Evolutionary conservation across 2,888 invertebrate genomes (phyloP).

Genomic region (Lithophane socia): DNA sequence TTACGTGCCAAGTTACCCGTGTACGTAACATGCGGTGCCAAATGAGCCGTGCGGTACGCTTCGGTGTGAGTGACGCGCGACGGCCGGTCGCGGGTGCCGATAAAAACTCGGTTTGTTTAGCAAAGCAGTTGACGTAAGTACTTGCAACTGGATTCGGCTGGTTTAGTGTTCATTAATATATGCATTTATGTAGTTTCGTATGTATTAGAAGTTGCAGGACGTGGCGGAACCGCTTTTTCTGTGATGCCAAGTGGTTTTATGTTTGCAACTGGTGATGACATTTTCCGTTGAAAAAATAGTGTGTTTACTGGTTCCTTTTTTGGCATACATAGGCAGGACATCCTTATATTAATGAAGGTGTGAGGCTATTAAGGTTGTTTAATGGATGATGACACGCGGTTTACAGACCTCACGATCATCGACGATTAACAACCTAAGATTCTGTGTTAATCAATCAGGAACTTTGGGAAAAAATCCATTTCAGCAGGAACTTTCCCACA

Average conservation of each 20-base stretch:
- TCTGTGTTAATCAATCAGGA: neutral
- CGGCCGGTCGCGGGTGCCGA: constrained; percentile 48
- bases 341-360: constrained; percentile 22
- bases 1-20: constrained; percentile 63
- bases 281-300: constrained; percentile 27
- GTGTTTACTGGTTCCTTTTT: constrained; percentile 24
- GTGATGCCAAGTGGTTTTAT: constrained; percentile 17
- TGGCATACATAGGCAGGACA: neutral
- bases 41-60: constrained; percentile 61
- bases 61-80: constrained; percentile 58
- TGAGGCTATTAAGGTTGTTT: constrained; percentile 19
- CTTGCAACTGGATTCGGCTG: constrained; percentile 44
- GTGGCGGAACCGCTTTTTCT: constrained; percentile 38
- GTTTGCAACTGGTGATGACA: constrained; percentile 39
- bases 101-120: constrained; percentile 28
- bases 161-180: constrained; percentile 26
- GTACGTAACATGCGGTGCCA: constrained; percentile 67
- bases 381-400: constrained; percentile 6
- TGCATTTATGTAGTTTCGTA: constrained; percentile 23
- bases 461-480: neutral
- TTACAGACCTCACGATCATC: neutral
- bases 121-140: constrained; percentile 29
- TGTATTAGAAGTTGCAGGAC: constrained; percentile 16
- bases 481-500: neutral
- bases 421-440: neutral